These are phyloP conservation scores for Zophobas morio DNA, from an alignment of 1,140 invertebrate genomes.

Conservation along the genomic window DNA sequence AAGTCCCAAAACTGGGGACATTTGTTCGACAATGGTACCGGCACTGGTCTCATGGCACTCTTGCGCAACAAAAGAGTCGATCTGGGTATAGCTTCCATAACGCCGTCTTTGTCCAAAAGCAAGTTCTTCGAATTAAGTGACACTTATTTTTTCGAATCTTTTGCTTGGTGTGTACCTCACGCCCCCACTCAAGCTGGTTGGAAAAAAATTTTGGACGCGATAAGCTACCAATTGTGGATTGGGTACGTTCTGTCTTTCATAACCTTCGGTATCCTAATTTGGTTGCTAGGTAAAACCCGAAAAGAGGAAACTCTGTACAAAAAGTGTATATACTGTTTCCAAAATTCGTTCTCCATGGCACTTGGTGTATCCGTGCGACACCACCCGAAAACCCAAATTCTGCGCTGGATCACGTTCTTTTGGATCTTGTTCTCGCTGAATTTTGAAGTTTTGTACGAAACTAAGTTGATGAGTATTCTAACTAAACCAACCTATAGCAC, in stretches of 20 bases:
- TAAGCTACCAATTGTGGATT: slow-evolving; percentile 36
- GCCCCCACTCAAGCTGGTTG: neutral
- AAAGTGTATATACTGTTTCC: slow-evolving; percentile 34
- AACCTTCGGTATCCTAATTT: slow-evolving; percentile 35
- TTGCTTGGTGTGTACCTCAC: slow-evolving; percentile 55
- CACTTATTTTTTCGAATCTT: slow-evolving; percentile 51
- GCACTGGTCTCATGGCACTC: slow-evolving; percentile 8
- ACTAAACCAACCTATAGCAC: slow-evolving; percentile 5
- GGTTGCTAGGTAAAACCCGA: neutral
- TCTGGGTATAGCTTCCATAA: neutral
- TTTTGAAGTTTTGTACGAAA: slow-evolving; percentile 14
- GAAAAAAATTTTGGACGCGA: slow-evolving; percentile 8
- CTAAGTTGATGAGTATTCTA: slow-evolving; percentile 7
- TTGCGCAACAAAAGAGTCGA: slow-evolving; percentile 13
- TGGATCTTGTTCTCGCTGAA: slow-evolving; percentile 16
- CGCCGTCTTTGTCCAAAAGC: neutral
- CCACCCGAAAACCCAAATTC: slow-evolving; percentile 1
- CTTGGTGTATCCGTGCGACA: slow-evolving; percentile 30
- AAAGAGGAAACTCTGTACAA: slow-evolving; percentile 30
- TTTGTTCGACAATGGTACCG: slow-evolving; percentile 20
- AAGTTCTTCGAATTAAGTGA: slow-evolving; percentile 42
- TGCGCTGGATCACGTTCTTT: slow-evolving; percentile 3
- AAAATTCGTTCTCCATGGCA: slow-evolving; percentile 38
- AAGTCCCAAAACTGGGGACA: slow-evolving; percentile 20
- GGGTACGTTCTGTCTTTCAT: slow-evolving; percentile 25